Base-by-base conservation (phyloP, 2,113 vertebrate genomes). In the Todiramphus chloris region DNA sequence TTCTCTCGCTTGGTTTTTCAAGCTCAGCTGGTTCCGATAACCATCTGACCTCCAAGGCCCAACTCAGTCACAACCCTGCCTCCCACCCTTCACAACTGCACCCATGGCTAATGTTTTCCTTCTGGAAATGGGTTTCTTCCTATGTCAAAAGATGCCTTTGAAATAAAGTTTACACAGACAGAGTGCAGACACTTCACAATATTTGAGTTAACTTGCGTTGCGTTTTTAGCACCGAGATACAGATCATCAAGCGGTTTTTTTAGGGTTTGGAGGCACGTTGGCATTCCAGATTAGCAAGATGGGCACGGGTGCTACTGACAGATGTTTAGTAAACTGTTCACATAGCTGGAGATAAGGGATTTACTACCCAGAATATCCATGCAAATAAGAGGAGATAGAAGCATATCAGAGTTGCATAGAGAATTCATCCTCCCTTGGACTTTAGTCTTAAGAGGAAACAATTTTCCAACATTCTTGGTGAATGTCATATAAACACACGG, bases 321-420 rank as follows among this genome's bases (percentile, higher is more conserved):
- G 83, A 76, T 96, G 91, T 96, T 94, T 96, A 84, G 87, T 68
- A 91, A 96, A 79, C 77, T 89, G 83, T 89, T 95, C 93, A 59
- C 91, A 93, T 30, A 53, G 77, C 84, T 91, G 69, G n/a, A 91
- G 89, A 94, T 89, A 95, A 95, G 48, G 53, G 48, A 84, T 90
- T 95, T 97, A 79, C 69, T 87, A 43, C 27, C 46, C 87, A 68
- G 53, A 93, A 93, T 48, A 75, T 17, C 83, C 89, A 84, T 75
- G 81, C 64, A 94, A 89, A 91, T 58, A 64, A 33, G 39, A 93
- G 59, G 46, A 95, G 69, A 94, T 56, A 81, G 33, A 82, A 91
- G 62, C 77, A 35, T 95, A 79, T 64, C 68, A 13, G 89, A 94
- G 53, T 15, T 18, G 69, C 19, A 1, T 5, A 11, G 80, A 79